A percentile compares a stretch with the other conserved stretches of the same genome.
Conservation (phyloP, 2,888 invertebrate genomes). For the Brassicogethes aeneus region DNA sequence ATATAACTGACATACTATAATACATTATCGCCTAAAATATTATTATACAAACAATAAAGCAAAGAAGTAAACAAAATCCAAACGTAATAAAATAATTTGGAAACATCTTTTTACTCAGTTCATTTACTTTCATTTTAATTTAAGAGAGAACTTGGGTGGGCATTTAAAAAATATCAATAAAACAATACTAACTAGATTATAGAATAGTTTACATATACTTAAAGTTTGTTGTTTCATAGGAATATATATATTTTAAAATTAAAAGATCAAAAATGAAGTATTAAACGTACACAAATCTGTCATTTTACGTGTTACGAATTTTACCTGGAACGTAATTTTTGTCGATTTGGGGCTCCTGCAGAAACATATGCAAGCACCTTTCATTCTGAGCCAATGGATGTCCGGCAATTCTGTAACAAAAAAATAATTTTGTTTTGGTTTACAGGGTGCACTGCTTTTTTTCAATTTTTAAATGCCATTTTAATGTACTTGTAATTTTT, state of each 20-base stretch:
- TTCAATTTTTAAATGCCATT: no score
- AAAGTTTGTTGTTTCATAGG: not conserved
- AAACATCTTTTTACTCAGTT: not conserved
- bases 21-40: slow-evolving; percentile 18
- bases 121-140: not conserved
- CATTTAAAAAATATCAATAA: not conserved
- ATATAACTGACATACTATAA: slow-evolving; percentile 24
- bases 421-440: no score
- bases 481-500: no score
- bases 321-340: slow-evolving; percentile 99
- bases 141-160: not conserved
- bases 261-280: not conserved
- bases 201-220: not conserved
- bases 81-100: slow-evolving; percentile 3
- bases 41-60: slow-evolving; percentile 23
- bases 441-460: no score
- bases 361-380: slow-evolving; percentile 97
- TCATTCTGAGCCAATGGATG: slow-evolving; percentile 99
- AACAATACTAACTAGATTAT: not conserved
- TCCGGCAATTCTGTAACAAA: slow-evolving; percentile 76
- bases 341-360: slow-evolving; percentile 95
- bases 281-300: not conserved
- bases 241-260: not conserved
- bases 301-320: slow-evolving; percentile 84
- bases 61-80: slow-evolving; percentile 19